A percentile compares a stretch with the other conserved stretches of the same genome.
Evolutionary conservation across 53 echinoderm and acorn worm genomes (phyloP).

Genomic region (Hippasteria phrygiana): DNA sequence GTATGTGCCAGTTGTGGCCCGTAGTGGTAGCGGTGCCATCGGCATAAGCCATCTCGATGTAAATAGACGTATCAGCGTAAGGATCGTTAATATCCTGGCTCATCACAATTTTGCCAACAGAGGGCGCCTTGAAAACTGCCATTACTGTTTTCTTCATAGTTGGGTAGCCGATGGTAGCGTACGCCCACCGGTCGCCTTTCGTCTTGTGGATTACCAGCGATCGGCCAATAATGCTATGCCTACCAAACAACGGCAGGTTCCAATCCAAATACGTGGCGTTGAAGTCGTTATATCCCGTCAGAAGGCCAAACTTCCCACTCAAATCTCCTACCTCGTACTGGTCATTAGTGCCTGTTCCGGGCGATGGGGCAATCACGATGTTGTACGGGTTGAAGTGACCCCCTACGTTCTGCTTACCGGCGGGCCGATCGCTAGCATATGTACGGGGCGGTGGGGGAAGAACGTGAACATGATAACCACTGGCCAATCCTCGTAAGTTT

Average conservation of each 20-base stretch:
- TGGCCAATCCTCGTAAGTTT: conserved; percentile 74
- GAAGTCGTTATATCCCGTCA: conserved; percentile 61
- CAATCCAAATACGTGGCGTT: conserved; percentile 71
- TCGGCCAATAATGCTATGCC: conserved; percentile 84
- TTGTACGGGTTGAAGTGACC: conserved; percentile 92
- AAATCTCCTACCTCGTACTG: conserved; percentile 94
- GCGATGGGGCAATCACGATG: conserved; percentile 57
- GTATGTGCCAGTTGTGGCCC: conserved; percentile 96
- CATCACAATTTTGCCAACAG: conserved; percentile 85
- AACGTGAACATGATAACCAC: conserved; percentile 90
- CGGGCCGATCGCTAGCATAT: conserved; percentile 65
- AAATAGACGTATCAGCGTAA: conserved; percentile 85
- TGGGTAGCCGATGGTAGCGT: conserved; percentile 85
- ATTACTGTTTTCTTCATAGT: conserved; percentile 70
- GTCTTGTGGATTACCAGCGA: conserved; percentile 85
- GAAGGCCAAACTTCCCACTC: conserved; percentile 89
- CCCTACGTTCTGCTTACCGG: conserved; percentile 60
- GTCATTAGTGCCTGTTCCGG: conserved; percentile 77
- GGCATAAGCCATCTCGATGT: conserved; percentile 82
- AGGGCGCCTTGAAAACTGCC: conserved; percentile 81
- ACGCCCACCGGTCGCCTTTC: conserved; percentile 77
- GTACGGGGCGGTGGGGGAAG: conserved; percentile 82
- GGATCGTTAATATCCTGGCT: conserved; percentile 82
- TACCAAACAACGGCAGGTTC: conserved; percentile 91
- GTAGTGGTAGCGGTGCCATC: conserved; percentile 75